Base-by-base conservation (phyloP, 53 echinoderm and acorn worm genomes). In the Henricia sp. region DNA sequence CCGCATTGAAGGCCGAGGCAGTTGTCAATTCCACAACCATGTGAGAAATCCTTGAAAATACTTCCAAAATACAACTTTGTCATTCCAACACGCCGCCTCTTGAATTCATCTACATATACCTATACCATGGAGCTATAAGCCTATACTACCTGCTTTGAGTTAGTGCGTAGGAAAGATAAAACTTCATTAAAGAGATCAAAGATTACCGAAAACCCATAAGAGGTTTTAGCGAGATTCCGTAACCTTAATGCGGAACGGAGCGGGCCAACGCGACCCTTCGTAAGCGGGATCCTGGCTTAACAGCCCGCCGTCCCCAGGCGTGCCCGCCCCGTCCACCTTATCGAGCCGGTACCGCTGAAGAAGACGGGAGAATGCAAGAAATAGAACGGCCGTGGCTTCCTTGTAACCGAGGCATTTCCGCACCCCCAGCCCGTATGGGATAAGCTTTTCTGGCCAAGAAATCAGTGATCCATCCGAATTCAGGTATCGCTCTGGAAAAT, bases 361-460 rank as follows among this genome's bases (percentile, higher is more conserved):
- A 9, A 80, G 80, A 0, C 50, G 63, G 63, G 54, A 64, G 60
- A 80, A 64, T 44, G 38, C 52, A 24, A 80, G 80, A 50, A 80
- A 80, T 29, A 80, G 46, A 48, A 80, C 23, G 14, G 80, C 48
- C 80, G 62, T 27, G 33, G 80, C 80, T 20, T 58, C 39, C 58
- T 27, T 26, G 30, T 59, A 27, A 41, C 58, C 58, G 17, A 77
- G 77, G 26, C 58, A 77, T 23, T 40, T 57, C 25, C 58, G 77
- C 2, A 41, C 2, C 2, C 58, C 58, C 58, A 77, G 28, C 11
- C 41, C 41, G 33, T 59, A 59, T 2, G 60, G 77, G 60, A 77
- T 26, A 25, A 77, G 17, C 26, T 57, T 59, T 10, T 57, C 58
- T 12, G 59, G 77, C 4, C 16, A 39, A 44, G 2, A 19, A 32